Base-by-base conservation (phyloP, 2,797 vertebrate species). In the Falco novaeseelandiae region DNA sequence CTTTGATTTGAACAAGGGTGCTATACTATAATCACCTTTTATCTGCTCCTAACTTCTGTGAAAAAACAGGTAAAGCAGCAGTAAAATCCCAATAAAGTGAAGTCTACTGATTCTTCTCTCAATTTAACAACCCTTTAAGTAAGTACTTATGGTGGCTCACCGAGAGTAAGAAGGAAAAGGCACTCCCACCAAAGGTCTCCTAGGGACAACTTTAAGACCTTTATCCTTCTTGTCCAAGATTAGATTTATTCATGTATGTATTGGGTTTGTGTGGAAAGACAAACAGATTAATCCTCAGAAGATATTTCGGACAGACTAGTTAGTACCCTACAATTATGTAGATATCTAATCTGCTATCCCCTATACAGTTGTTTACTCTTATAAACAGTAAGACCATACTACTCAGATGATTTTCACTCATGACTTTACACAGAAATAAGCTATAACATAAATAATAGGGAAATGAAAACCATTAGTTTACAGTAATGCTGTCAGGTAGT, bases 401-500 rank as follows among this genome's bases (percentile, higher is more conserved):
- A 78, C 42, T 46, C 25, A 82, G 38, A 32, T n/a, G 15, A 38
- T 65, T 81, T 57, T 69, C 69, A 20, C 34, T 59, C 40, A 49
- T 52, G 49, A 63, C 22, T 72, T 89, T 67, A 46, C 29, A 72
- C 27, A 36, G 12, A 27, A 66, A 51, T 66, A 61, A 66, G 17
- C 20, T 51, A 23, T 22, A 40, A 46, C 15, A 46, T 46, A 57
- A 66, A 61, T 10, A 38, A 62, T 1, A 55, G 2, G n/a, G 15
- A 77, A 82, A 83, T 26, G 0, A 83, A 89, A 84, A 38, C 1
- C 12, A 18, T 57, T 55, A 57, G 4, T 4, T 73, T 76, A 65
- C 7, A 30, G 11, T 51, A 74, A 61, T 2, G 6, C 17, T 62
- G 9, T 30, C 0, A 0, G 27, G 12, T 20, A 62, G 16, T 42